Base-by-base conservation (phyloP, 2,113 vertebrate species). In the Candoia aspera region DNA sequence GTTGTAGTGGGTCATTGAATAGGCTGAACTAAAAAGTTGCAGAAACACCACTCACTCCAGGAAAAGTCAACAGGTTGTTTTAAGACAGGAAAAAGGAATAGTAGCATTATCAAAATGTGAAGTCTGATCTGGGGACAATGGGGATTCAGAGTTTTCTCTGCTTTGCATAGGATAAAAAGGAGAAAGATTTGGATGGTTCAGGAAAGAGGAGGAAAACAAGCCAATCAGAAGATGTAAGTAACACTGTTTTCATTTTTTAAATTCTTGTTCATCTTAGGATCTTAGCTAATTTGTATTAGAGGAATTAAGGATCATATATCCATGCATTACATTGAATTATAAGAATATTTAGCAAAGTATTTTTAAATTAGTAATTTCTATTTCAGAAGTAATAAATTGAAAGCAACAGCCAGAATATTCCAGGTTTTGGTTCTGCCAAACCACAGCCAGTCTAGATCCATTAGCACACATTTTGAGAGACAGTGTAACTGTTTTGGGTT, bases 201-300 rank as follows among this genome's bases (percentile, higher is more conserved):
- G 98, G 99, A 90, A 99, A 99, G 97, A 98, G 99, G 93, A 97
- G 99, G 89, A 99, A 99, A 97, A 99, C 99, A 86, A 99, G 99
- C 93, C 99, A 99, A 46, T 98, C 98, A 68, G 99, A 99, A 92
- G 99, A 99, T 90, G 99, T 99, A 96, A 98, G 98, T 98, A 92
- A 95, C 86, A 29, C 59, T 60, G 2, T 85, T 54, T 90, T 86
- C 54, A 90, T 33, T 26, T 90, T 92, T 62, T 26, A 8, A 24
- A 24, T 62, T 49, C 26, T 19, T 87, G 8, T 87, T 54, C 54
- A 37, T 23, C 21, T 79, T 21, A 21, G 33, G 42, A 42, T 42
- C 73, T 21, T 79, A 79, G 17, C 33, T 79, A 79, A 42, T 42
- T 79, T 79, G 19, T 59, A 59, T 58, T 87, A 58, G 33, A 59